Base-by-base conservation (phyloP, 2,888 invertebrate genomes). In the Chalcis sispes region DNA sequence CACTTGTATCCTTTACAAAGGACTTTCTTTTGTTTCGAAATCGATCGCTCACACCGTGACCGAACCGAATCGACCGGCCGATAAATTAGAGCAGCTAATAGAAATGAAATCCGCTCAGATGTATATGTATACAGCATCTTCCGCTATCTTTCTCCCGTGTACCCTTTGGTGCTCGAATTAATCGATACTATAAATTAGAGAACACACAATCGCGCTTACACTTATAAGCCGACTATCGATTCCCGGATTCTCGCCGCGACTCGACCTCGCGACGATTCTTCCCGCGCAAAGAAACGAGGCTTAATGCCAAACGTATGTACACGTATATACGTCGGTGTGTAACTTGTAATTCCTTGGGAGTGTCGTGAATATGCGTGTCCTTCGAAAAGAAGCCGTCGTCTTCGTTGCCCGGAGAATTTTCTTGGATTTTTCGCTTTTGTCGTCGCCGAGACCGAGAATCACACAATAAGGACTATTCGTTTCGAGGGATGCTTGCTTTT, bases 141-240 rank as follows among this genome's bases (percentile, higher is more conserved):
- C n/a, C n/a, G n/a, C n/a, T n/a, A n/a, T n/a, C n/a, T n/a, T 32
- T 23, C 32, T 23, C 40, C 20, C 75, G 78, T 80, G 80, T 82
- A 81, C 79, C 81, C 54, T 20, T 74, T 80, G 83, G 81, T 83
- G 83, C 82, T 83, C 79, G 83, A 86, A 87, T 87, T 86, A 87
- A 87, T 86, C 86, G 85, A 85, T 85, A 86, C 87, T 85, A 87
- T 87, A 87, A 87, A 87, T 87, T 86, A 87, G 85, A 85, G 85
- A 84, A 84, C 84, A 84, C 84, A 85, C 86, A 85, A 86, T 87
- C 85, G 85, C 83, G n/a, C n/a, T n/a, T n/a, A n/a, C n/a, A n/a
- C n/a, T n/a, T n/a, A n/a, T n/a, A n/a, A n/a, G n/a, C 83, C 80
- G 82, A 82, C 84, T 83, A 85, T 86, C 82, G 85, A 85, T 85